Percentiles rank a stretch among this genome's conserved stretches.
These are phyloP conservation scores for Mimachlamys varia DNA, from an alignment of 2,888 invertebrate species.

Conservation along the genomic window DNA sequence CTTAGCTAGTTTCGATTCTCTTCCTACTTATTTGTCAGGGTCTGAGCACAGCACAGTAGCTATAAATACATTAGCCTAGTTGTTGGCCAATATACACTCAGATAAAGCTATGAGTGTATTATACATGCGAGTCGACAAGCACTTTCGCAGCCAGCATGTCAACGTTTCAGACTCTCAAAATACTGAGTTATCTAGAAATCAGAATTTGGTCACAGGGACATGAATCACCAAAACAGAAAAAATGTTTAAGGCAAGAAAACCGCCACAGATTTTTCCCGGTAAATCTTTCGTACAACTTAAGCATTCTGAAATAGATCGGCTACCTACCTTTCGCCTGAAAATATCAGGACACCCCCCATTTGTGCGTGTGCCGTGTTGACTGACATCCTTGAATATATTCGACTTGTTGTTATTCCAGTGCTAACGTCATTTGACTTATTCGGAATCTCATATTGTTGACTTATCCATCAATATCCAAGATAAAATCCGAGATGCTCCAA, in stretches of 20 bases:
- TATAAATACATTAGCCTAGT: too few relatives aligned
- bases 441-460: background rate
- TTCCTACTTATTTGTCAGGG: too few relatives aligned
- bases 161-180: too few relatives aligned
- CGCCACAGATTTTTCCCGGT: too few relatives aligned
- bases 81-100: too few relatives aligned
- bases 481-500: background rate
- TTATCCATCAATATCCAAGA: background rate
- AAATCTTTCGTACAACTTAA: too few relatives aligned
- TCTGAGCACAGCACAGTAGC: too few relatives aligned
- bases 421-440: background rate
- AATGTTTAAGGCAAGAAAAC: background rate
- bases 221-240: background rate
- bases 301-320: background rate
- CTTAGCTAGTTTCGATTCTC: too few relatives aligned
- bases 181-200: too few relatives aligned
- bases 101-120: too few relatives aligned
- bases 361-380: conserved; percentile 97
- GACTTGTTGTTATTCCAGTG: background rate
- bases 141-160: too few relatives aligned
- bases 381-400: conserved; percentile 86
- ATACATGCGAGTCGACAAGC: too few relatives aligned
- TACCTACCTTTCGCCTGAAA: conserved; percentile 95
- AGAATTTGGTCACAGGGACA: background rate
- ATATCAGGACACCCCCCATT: conserved; percentile 93